phyloP scores from a whole-genome alignment of 2,113 vertebrate genomes.

The Poecilia latipinna region DNA sequence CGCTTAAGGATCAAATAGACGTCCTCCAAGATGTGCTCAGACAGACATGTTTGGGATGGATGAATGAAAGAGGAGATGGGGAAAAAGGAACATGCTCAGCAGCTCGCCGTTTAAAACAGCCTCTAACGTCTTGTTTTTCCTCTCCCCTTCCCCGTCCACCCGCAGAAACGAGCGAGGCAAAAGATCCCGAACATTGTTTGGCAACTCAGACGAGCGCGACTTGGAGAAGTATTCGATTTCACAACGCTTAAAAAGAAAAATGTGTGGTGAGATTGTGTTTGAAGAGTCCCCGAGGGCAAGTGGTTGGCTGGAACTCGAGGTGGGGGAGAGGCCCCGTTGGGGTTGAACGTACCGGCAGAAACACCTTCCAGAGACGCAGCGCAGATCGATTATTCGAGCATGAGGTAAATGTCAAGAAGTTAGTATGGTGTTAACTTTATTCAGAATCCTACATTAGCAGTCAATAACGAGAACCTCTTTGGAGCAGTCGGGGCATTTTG shows the following conservation, averaged over 20 bases:
- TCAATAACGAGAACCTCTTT: not conserved
- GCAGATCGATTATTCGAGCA: not conserved
- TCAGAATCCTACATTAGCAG: not conserved
- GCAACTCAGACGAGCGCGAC: slow-evolving; percentile 49
- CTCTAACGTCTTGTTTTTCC: slow-evolving; percentile 30
- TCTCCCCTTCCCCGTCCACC: slow-evolving; percentile 8
- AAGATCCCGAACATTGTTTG: slow-evolving; percentile 52
- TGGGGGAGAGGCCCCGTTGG: slow-evolving; percentile 27
- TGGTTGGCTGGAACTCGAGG: slow-evolving; percentile 46
- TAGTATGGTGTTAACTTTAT: slow-evolving; percentile 1
- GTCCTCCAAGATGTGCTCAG: slow-evolving; percentile 2
- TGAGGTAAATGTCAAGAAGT: slow-evolving; percentile 18
- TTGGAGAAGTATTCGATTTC: slow-evolving; percentile 68
- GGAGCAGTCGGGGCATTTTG: slow-evolving; percentile 21
- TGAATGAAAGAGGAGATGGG: slow-evolving; percentile 18
- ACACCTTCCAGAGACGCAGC: slow-evolving; percentile 4
- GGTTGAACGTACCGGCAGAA: slow-evolving; percentile 10
- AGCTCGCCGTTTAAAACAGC: slow-evolving; percentile 31
- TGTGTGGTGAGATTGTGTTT: slow-evolving; percentile 54
- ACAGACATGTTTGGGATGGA: slow-evolving; percentile 4
- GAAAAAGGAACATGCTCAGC: slow-evolving; percentile 10
- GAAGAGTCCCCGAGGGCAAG: slow-evolving; percentile 38
- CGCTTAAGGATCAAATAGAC: slow-evolving; percentile 1
- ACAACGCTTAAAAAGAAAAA: slow-evolving; percentile 68
- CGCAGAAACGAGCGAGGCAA: slow-evolving; percentile 24